phyloP scores from a whole-genome alignment of 2,888 invertebrate species.

The Vanessa cardui region DNA sequence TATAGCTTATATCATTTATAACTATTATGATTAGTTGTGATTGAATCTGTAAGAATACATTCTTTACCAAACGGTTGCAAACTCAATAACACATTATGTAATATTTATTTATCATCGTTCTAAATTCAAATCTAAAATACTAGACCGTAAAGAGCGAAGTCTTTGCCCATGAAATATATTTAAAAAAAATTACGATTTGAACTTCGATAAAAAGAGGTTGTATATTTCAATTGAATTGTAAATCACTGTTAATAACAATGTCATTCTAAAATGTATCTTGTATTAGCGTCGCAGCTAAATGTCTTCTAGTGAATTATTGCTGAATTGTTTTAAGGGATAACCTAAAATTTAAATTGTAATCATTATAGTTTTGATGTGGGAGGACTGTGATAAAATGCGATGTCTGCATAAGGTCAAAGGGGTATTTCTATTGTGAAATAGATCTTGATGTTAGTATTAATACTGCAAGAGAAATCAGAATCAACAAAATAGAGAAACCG shows the following conservation, averaged over 20 bases:
- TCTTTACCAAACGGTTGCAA: too few species aligned
- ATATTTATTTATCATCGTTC: too few species aligned
- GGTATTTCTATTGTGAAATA: slow-evolving; percentile 37
- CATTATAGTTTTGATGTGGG: slow-evolving; percentile 37
- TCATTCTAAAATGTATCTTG: slow-evolving; percentile 4
- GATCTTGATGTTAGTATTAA: slow-evolving; percentile 20
- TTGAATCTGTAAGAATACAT: too few species aligned
- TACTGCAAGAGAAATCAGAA: not conserved
- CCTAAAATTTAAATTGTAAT: slow-evolving; percentile 35
- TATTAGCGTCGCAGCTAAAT: slow-evolving; percentile 20
- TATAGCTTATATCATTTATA: too few species aligned
- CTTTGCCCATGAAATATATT: too few species aligned
- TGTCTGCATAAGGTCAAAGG: slow-evolving; percentile 42
- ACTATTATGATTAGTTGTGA: too few species aligned
- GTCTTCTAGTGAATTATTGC: slow-evolving; percentile 32
- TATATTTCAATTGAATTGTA: slow-evolving; percentile 10
- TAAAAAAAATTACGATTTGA: not conserved
- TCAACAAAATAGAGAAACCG: too few species aligned
- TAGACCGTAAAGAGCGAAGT: too few species aligned
- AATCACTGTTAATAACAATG: slow-evolving; percentile 13
- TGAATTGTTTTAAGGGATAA: slow-evolving; percentile 29
- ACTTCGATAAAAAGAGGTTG: not conserved
- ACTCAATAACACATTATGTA: too few species aligned
- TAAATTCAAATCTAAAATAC: too few species aligned
- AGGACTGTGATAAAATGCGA: slow-evolving; percentile 42